phyloP scores from a whole-genome alignment of 2,797 vertebrate genomes.

The Enteromius anoplus region DNA sequence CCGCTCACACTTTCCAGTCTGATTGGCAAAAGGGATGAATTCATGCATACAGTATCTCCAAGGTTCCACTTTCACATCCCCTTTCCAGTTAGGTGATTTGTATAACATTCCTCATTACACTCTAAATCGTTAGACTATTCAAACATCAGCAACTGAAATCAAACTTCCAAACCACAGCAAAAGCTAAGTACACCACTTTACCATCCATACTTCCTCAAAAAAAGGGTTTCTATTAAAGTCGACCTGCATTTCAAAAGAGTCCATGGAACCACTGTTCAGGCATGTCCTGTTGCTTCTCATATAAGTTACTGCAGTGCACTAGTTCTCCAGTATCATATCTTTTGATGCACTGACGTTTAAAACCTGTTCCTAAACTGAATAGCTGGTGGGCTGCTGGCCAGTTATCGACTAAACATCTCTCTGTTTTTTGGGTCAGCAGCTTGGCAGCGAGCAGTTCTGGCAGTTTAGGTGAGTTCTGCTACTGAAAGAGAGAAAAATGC shows the following conservation, averaged over 20 bases:
- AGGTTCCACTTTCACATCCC: not conserved
- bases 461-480: constrained; percentile 38
- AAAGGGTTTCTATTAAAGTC: not conserved
- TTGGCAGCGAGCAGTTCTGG: constrained; percentile 61
- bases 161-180: constrained; percentile 12
- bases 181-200: constrained; percentile 1
- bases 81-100: not conserved
- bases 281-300: not conserved
- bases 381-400: constrained; percentile 63
- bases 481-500: constrained; percentile 24
- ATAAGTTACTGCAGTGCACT: constrained; percentile 7
- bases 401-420: constrained; percentile 67
- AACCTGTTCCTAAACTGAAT: constrained; percentile 61
- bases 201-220: constrained; percentile 6
- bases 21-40: constrained; percentile 39
- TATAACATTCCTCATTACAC: constrained; percentile 37
- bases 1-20: constrained; percentile 40
- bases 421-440: constrained; percentile 74
- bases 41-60: constrained; percentile 31
- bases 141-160: constrained; percentile 20
- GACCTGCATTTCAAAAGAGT: not conserved
- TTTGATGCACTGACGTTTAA: constrained; percentile 59
- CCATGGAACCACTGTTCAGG: not conserved
- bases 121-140: constrained; percentile 1
- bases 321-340: constrained; percentile 49